A percentile compares a stretch with the other conserved stretches of the same genome.
Evolutionary conservation across 2,888 invertebrate species (phyloP).

Genomic region (Apamea monoglypha): DNA sequence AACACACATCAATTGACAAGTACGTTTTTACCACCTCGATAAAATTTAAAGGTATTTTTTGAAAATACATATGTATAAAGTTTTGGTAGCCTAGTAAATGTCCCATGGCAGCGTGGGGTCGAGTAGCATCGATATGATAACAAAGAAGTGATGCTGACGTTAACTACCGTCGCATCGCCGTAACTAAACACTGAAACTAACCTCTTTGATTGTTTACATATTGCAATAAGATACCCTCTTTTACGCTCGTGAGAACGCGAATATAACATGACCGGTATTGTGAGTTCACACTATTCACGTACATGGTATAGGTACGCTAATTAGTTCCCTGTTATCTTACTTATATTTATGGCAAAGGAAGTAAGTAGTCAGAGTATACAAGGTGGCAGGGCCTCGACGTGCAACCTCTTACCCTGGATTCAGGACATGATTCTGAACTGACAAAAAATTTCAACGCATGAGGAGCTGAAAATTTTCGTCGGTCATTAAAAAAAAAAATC

Average conservation of each 20-base stretch:
- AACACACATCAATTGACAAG: too few relatives aligned
- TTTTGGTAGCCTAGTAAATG: slow-evolving; percentile 6
- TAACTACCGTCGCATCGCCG: slow-evolving; percentile 36
- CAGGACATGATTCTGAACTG: not conserved
- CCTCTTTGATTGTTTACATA: slow-evolving; percentile 72
- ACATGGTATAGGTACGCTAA: slow-evolving; percentile 29
- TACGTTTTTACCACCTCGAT: not conserved
- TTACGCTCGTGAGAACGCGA: slow-evolving; percentile 69
- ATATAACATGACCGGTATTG: slow-evolving; percentile 56
- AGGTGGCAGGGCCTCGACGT: not conserved
- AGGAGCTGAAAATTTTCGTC: too few relatives aligned
- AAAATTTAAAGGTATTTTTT: not conserved
- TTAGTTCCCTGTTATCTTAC: slow-evolving; percentile 14
- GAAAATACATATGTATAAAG: not conserved
- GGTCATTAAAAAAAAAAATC: too few relatives aligned
- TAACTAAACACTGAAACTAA: slow-evolving; percentile 74
- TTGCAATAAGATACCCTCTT: slow-evolving; percentile 67
- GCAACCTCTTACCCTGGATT: not conserved
- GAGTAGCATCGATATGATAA: slow-evolving; percentile 69
- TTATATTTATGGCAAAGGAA: not conserved
- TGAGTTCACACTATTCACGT: slow-evolving; percentile 41
- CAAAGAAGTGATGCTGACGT: slow-evolving; percentile 69
- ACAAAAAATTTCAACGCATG: too few relatives aligned
- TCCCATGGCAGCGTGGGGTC: slow-evolving; percentile 53
- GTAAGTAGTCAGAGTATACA: not conserved